Conservation (phyloP, 2,797 vertebrate species). For the Eospalax fontanierii region DNA sequence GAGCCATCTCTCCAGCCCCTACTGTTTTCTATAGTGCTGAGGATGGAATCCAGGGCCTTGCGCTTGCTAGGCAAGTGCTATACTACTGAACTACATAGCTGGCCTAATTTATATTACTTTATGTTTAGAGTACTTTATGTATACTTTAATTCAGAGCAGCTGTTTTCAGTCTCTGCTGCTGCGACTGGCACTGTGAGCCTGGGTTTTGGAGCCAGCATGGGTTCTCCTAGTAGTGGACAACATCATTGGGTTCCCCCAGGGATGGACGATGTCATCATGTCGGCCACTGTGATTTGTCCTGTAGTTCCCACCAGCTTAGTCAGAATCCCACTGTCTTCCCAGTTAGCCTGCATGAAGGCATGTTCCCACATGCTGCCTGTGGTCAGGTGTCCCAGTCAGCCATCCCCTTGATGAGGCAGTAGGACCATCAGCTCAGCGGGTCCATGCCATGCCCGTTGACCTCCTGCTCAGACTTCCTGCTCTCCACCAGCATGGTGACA, state of each 20-base stretch:
- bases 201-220: background rate
- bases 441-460: background rate
- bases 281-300: background rate
- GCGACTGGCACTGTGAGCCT: background rate
- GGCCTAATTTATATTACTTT: background rate
- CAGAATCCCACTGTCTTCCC: no score
- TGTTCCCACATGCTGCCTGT: no score
- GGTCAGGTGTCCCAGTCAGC: no score
- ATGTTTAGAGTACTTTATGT: background rate
- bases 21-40: no score
- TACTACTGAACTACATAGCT: background rate
- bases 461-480: background rate
- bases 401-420: background rate
- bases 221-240: no score
- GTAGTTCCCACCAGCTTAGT: no score
- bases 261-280: no score
- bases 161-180: background rate
- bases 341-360: no score
- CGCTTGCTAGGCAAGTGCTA: background rate
- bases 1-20: no score
- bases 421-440: background rate
- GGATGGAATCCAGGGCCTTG: no score
- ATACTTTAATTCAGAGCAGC: background rate
- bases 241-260: no score
- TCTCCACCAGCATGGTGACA: background rate